Base-by-base conservation (phyloP, 2,113 vertebrate genomes). In the Laterallus jamaicensis region DNA sequence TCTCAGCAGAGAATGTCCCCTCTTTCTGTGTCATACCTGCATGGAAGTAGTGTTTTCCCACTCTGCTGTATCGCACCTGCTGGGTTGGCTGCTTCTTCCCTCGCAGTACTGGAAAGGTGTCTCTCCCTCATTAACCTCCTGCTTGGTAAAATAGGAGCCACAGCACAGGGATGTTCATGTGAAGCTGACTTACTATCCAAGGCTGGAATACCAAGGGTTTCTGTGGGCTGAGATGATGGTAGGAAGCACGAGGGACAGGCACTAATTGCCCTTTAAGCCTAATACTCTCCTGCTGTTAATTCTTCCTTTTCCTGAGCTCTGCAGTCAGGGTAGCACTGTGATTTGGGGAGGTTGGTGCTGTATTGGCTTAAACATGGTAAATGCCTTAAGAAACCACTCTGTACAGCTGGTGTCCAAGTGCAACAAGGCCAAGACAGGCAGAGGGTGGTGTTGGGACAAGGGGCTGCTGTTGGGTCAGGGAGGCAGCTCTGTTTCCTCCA, bases 271-370 rank as follows among this genome's bases (percentile, higher is more conserved):
- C 25, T 84, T 88, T 69, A 88, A 74, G 62, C 69, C 82, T 55
- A 54, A 18, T 75, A 73, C 56, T 88, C 18, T 92, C 66, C 68
- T 82, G 76, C 80, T 94, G 92, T 71, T 90, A 83, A 67, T 93
- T 87, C 70, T 63, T 93, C 60, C 44, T 88, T 88, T 93, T 81
- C 49, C 69, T 56, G 56, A 92, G 92, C 79, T 64, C 35, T 32
- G 25, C 44, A 39, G 79, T 78, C 76, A 32, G 0, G 0, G 73
- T 4, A 47, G 49, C 11, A 31, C 55, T 19, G 66, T 3, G 3
- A n/a, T 73, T 92, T 77, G 42, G 89, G 92, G 82, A 91, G 62
- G 49, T 16, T 1, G 3, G 62, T 58, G 37, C 62, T 88, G 4
- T 58, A 25, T 52, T 86, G 37, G 29, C 76, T 88, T 90, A 42